Evolutionary conservation across 2,113 vertebrate genomes (phyloP).

Genomic region (Uria aalge): DNA sequence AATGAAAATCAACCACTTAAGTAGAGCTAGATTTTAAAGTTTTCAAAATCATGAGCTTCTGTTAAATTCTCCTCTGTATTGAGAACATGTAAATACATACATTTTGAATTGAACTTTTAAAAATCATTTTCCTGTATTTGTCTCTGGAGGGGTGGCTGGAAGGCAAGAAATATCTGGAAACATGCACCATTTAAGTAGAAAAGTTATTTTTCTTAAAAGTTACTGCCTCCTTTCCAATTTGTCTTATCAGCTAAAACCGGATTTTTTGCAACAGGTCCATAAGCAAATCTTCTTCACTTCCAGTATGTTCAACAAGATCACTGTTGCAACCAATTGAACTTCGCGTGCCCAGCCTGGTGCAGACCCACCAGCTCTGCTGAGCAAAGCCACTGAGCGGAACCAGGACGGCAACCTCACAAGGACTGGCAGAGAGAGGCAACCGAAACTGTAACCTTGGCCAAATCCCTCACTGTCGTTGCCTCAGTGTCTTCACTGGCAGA

Average conservation of each 20-base stretch:
- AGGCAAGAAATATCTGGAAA: not conserved
- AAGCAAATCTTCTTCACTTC: not conserved
- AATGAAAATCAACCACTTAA: not conserved
- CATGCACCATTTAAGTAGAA: not conserved
- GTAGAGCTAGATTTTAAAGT: not conserved
- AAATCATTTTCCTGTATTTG: not conserved
- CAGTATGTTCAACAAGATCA: not conserved
- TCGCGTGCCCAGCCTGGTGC: not conserved
- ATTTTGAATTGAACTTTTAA: not conserved
- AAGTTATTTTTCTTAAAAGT: not conserved
- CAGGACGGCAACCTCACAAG: fast-evolving
- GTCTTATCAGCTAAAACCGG: not conserved
- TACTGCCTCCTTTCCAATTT: not conserved
- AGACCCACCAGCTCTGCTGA: not conserved
- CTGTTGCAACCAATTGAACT: not conserved
- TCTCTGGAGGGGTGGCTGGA: not conserved
- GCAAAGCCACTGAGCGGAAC: not conserved
- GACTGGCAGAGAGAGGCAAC: not conserved
- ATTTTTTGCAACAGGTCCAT: not conserved
- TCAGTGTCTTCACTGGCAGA: not conserved
- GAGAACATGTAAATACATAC: not conserved
- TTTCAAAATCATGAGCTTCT: not conserved
- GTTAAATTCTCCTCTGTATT: not conserved
- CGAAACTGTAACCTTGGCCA: not conserved
- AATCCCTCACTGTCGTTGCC: not conserved